These are phyloP conservation scores for Euschistus heros DNA, from an alignment of 1,140 invertebrate genomes.

Conservation along the genomic window DNA sequence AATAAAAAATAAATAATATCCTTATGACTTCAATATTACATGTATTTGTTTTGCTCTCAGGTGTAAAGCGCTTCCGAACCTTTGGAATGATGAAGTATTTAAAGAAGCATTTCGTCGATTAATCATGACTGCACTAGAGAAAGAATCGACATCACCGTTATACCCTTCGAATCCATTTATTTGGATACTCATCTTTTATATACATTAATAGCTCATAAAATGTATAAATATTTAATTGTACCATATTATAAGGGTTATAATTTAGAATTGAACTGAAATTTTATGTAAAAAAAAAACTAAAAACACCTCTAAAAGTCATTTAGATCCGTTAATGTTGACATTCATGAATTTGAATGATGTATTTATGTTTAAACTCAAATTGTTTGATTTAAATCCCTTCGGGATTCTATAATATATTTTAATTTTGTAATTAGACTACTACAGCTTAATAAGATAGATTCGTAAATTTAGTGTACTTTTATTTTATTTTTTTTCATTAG, in stretches of 20 bases:
- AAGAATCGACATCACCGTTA: slow-evolving; percentile 1
- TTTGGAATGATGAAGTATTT: slow-evolving; percentile 94
- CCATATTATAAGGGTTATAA: slow-evolving; percentile 12
- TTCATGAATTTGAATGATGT: not conserved
- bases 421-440: not conserved
- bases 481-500: slow-evolving; percentile 13
- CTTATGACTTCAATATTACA: slow-evolving; percentile 11
- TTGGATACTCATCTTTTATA: slow-evolving; percentile 5
- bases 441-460: not conserved
- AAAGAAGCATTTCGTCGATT: slow-evolving; percentile 69
- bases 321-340: not conserved
- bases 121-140: slow-evolving; percentile 15
- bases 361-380: not conserved
- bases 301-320: no score
- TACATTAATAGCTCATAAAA: slow-evolving; percentile 14
- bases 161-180: slow-evolving; percentile 2
- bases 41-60: slow-evolving; percentile 30
- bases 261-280: not conserved
- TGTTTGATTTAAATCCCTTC: not conserved
- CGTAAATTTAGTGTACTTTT: slow-evolving; percentile 1
- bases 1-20: no score
- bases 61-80: slow-evolving; percentile 77
- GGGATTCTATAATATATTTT: not conserved
- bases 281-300: not conserved
- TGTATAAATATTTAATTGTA: slow-evolving; percentile 19